Percentiles rank a stretch among this genome's conserved stretches.
phyloP scores from a whole-genome alignment of 1,140 invertebrate species.

The Wasmannia auropunctata region DNA sequence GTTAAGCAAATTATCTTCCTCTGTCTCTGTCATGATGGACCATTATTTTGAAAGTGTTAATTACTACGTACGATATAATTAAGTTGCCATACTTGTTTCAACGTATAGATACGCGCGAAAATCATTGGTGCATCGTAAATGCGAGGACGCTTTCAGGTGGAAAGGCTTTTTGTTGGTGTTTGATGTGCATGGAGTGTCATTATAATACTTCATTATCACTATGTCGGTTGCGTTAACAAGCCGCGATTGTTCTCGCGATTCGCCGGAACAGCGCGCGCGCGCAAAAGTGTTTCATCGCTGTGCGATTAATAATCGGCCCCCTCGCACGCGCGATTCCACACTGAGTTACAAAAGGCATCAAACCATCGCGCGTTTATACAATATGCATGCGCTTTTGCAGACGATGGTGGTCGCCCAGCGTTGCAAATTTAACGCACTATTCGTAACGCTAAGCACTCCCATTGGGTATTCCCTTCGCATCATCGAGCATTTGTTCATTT shows the following conservation, averaged over 20 bases:
- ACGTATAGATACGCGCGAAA: neutral
- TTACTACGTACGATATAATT: constrained; percentile 6
- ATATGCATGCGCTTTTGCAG: constrained; percentile 50
- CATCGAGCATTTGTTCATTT: constrained; percentile 48
- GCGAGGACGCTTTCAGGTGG: constrained; percentile 9
- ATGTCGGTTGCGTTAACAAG: constrained; percentile 55
- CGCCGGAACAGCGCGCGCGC: constrained; percentile 3
- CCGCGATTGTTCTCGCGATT: constrained; percentile 54
- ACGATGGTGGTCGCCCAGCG: constrained; percentile 2
- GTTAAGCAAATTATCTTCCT: constrained; percentile 30
- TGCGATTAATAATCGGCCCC: constrained; percentile 27
- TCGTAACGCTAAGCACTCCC: constrained; percentile 55
- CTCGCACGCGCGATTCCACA: constrained; percentile 26
- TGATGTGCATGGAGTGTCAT: constrained; percentile 27
- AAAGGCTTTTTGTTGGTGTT: constrained; percentile 17
- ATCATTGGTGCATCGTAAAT: constrained; percentile 20
- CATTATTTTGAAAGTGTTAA: constrained; percentile 32
- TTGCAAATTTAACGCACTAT: constrained; percentile 55
- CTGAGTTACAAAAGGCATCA: constrained; percentile 49
- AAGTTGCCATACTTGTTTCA: neutral
- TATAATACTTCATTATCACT: constrained; percentile 56
- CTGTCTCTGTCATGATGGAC: neutral
- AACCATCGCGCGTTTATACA: constrained; percentile 52
- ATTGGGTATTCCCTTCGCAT: constrained; percentile 50
- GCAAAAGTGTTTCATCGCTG: constrained; percentile 18